Base-by-base conservation (phyloP, 2,113 vertebrate genomes). In the Leuciscus idus region DNA sequence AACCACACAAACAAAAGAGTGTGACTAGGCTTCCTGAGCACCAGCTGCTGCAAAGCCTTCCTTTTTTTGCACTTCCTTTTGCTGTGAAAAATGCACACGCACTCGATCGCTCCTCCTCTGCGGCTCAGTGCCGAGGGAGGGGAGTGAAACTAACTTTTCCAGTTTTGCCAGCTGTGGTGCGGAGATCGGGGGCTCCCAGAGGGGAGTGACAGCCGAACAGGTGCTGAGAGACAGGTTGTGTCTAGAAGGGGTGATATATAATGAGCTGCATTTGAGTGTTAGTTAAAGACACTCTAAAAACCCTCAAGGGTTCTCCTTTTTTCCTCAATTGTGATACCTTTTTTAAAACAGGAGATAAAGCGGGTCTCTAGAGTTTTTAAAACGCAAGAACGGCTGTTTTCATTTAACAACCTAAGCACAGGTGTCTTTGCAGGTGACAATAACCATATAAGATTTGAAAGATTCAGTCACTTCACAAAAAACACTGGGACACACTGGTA, bases 41-140 rank as follows among this genome's bases (percentile, higher is more conserved):
- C 87, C 90, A 93, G 93, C 89, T 92, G 91, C 84, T 87, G 83
- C 80, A 87, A 78, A 88, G 57, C 78, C 59, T 64, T 55, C 85
- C 84, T 73, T 88, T 74, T 91, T 92, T 92, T 84, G 86, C 88
- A 89, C 90, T 93, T 94, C 92, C 92, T 84, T 84, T 81, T 76
- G 87, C 86, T 89, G 57, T n/a, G 80, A 46, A 64, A 28, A 75
- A 92, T 93, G 91, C 91, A 93, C 94, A 94, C 91, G 43, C 64
- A 46, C 33, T 50, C 30, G 2, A 55, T 26, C 39, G 30, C 11
- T 90, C 80, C 88, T 77, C 75, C 83, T 74, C 72, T 64, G 84
- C 85, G 84, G 85, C 52, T 85, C 50, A 91, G 78, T 83, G 81
- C 62, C 81, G 26, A 62, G 66, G 55, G 21, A 81, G 52, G 77